Evolutionary conservation across 2,797 vertebrate species (phyloP), one percentile per base, ranked within the genome.

Genomic region (Siniperca undulata): DNA sequence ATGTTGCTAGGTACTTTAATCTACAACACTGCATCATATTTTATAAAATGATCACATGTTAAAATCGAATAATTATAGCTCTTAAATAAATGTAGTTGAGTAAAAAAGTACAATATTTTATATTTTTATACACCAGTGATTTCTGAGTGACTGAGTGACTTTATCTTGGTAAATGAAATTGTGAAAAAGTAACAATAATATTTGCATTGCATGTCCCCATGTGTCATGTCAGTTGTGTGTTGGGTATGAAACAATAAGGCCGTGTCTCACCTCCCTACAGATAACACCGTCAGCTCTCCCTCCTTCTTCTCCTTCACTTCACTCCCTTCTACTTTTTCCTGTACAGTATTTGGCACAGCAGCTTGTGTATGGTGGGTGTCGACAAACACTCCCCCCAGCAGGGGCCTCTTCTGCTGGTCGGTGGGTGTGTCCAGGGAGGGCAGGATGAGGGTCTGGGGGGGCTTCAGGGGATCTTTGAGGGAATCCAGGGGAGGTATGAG

Each of bases 231-330:
- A 44, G 36, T 27, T 55, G 53, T 64, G 52, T 56, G 34, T n/a
- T 55, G 22, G 19, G 16, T 66, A 19, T 55, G 5, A 67, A 66
- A 36, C 7, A 44, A 24, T 16, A 55, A 14, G 14, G 19, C 12
- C 7, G 1, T 22, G 36, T 67, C 94, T 95, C 84, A 98, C 98
- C 98, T 97, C 90, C 98, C 98, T 3, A 99, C 95, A 12, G 97
- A 98, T 66, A 98, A 89, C 88, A 99, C 96, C 67, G 96, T 97
- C 90, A 92, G 76, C 91, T 97, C 97, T 0, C 95, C 93, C 27
- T 92, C 90, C 64, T 84, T 91, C 82, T 38, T 88, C 69, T 92
- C 89, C 78, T 81, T 89, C 78, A 38, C 82, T 30, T 88, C 92
- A 13, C 36, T 36, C 53, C 65, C 70, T 4, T 91, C 89, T 64